These are phyloP conservation scores for Drosophila emarginata DNA, from an alignment of 2,888 invertebrate genomes.

Conservation along the genomic window DNA sequence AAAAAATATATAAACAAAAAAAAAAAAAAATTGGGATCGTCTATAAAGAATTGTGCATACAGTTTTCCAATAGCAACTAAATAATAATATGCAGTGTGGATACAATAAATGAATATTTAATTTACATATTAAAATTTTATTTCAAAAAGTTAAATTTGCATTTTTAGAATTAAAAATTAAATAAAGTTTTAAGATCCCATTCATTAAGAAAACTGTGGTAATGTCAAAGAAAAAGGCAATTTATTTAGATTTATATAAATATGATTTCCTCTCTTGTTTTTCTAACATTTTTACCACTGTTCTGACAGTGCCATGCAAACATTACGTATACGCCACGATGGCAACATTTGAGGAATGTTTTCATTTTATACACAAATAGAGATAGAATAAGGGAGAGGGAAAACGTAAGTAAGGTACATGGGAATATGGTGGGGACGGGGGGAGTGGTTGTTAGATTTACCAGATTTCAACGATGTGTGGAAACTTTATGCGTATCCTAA, in stretches of 20 bases:
- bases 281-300: slow-evolving; percentile 33
- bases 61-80: slow-evolving; percentile 63
- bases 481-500: slow-evolving; percentile 56
- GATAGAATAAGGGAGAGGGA: not conserved
- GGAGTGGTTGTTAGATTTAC: slow-evolving; percentile 36
- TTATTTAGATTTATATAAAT: not conserved
- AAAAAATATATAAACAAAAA: slow-evolving; percentile 18
- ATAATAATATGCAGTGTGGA: slow-evolving; percentile 48
- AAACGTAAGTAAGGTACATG: not conserved
- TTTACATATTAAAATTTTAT: not conserved
- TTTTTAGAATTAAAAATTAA: not conserved
- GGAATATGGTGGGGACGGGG: not conserved
- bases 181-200: too few relatives aligned
- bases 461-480: slow-evolving; percentile 54
- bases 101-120: not conserved
- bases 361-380: slow-evolving; percentile 1
- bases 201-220: not conserved
- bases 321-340: slow-evolving; percentile 68
- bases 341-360: slow-evolving; percentile 39
- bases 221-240: not conserved
- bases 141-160: not conserved
- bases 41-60: slow-evolving; percentile 72
- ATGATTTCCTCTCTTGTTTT: not conserved
- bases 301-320: slow-evolving; percentile 29
- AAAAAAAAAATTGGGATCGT: slow-evolving; percentile 51